Evolutionary conservation across 2,113 vertebrate genomes (phyloP), one percentile per base, ranked within the genome.

Genomic region (Indicator maculatus): DNA sequence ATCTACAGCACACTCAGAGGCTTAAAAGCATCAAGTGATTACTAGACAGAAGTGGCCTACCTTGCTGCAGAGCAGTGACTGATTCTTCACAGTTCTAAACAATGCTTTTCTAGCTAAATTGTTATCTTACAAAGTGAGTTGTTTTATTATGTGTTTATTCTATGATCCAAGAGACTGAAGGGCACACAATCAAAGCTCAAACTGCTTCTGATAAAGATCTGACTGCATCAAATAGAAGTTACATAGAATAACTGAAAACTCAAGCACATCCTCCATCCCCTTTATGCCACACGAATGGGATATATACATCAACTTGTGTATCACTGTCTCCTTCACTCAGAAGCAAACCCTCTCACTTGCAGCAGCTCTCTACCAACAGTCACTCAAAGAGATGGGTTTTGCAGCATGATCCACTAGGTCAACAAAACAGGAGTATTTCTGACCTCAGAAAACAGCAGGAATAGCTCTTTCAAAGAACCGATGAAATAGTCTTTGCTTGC

Each of bases 271-370:
- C 66, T 78, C 18, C 19, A 47, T 7, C 44, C 66, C 23, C 26
- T 39, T 47, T 30, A 38, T 0, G 8, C 27, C 2, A 1, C 30
- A 56, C 1, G 21, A 50, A 12, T 15, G 23, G 14, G 16, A 80
- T 26, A 66, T 3, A 6, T 1, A 44, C 15, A 44, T 8, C 24
- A 44, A 24, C 63, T 38, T 38, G 21, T 5, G 2, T 8, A 63
- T 38, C 36, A n/a, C 14, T 28, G 15, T 5, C 67, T 86, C 63
- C 58, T 81, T 53, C 58, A 36, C 23, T 50, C 27, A 3, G 36
- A 80, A 50, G 59, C 26, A 65, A 77, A 17, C 5, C 16, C 14
- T 20, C 47, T 36, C 56, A 38, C 18, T 23, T 74, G n/a, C 55
- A 83, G 69, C n/a, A 75, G 30, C 70, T 44, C 21, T 83, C 50